Evolutionary conservation across 2,113 vertebrate genomes (phyloP), one percentile per base, ranked within the genome.

Genomic region (Tor tambroides): DNA sequence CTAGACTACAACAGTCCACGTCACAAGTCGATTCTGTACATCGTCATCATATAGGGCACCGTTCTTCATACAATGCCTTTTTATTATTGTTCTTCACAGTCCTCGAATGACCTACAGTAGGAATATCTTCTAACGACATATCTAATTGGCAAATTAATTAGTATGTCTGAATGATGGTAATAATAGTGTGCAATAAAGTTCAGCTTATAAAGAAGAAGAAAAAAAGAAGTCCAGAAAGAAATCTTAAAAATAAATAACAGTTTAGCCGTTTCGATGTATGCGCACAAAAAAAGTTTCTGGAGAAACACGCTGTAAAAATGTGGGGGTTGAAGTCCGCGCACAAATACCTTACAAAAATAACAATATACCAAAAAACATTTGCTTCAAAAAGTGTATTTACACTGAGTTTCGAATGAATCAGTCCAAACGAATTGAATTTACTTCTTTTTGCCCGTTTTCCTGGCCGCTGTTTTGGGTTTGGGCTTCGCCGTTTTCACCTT

Each of bases 391-490:
- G 86, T 91, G 81, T 96, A 95, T 96, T 92, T 96, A 96, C 95
- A 96, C 49, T 63, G 71, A 91, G 41, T 41, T 35, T 35, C 35
- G 38, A 56, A 83, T 87, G 46, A 89, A 85, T 89, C 85, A 81
- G 78, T 92, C 83, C 81, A 6, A 51, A 90, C 49, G 21, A 1
- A 75, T 80, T 23, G 21, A n/a, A 3, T 26, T 96, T 89, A 98
- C 96, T 99, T 98, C 96, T 96, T 99, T 91, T 96, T 95, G 86
- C 92, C 84, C 0, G 94, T 89, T 86, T 95, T 96, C 91, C 94
- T 97, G 75, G 92, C 87, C 14, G 94, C 91, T 80, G 96, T 92
- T 92, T 95, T 97, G 86, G 96, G 93, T 93, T 94, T 96, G 94
- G 95, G 94, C 88, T 96, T 97, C 0, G 94, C 93, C 5, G 94